Percentiles rank a stretch among this genome's conserved stretches.
These are phyloP conservation scores for Tenodera sinensis DNA, from an alignment of 2,888 invertebrate species.

Conservation along the genomic window DNA sequence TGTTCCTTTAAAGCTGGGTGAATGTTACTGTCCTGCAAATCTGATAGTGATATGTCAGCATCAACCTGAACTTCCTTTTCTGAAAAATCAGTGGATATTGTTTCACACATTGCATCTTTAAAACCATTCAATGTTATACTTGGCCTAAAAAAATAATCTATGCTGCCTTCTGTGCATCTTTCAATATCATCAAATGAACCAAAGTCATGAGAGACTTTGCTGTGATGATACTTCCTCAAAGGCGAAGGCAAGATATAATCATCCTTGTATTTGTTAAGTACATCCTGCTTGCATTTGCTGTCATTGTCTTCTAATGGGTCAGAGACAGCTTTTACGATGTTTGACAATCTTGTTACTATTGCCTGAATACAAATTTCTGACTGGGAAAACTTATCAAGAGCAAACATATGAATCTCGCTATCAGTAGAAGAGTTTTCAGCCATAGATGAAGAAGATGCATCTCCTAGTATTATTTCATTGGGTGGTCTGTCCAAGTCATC, in stretches of 20 bases:
- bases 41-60: background rate
- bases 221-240: background rate
- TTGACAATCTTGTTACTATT: background rate
- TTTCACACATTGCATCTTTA: background rate
- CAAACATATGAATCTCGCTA: background rate
- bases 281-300: background rate
- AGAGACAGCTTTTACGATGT: background rate
- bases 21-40: background rate
- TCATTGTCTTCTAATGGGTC: background rate
- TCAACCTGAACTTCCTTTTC: background rate
- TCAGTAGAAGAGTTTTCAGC: background rate
- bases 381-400: background rate
- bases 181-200: background rate
- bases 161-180: background rate
- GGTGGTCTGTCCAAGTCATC: background rate
- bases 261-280: background rate
- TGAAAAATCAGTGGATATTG: background rate
- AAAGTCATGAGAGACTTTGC: background rate
- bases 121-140: background rate
- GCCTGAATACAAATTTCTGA: background rate
- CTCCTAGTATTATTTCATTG: background rate
- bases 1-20: background rate
- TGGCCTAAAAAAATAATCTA: background rate
- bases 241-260: slow-evolving; percentile 7
- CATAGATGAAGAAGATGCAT: background rate